Evolutionary conservation across 2,888 invertebrate species (phyloP).

Genomic region (Pherbina coryleti): DNA sequence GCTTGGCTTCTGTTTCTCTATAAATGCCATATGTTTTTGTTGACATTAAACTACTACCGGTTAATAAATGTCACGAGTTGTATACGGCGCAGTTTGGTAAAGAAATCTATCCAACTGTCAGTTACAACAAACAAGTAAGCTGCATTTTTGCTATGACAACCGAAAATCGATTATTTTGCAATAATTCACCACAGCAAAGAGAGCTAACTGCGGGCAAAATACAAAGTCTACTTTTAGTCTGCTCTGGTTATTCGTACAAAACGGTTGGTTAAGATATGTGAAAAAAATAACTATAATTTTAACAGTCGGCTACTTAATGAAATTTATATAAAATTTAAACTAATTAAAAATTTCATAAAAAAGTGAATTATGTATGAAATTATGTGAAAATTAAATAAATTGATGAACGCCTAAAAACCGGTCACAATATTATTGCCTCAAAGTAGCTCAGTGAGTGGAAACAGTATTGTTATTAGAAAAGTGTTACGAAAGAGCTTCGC

Average conservation of each 20-base stretch:
- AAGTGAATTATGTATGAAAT: neutral
- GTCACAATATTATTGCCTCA: neutral
- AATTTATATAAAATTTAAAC: neutral
- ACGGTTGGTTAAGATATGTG: neutral
- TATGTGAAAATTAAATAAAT: neutral
- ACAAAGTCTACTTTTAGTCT: slow-evolving; percentile 31
- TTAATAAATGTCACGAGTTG: neutral
- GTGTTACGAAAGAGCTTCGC: neutral
- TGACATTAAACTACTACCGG: slow-evolving; percentile 23
- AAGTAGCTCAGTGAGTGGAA: neutral
- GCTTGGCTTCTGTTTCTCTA: neutral
- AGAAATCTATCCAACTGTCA: neutral
- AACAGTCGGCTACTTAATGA: neutral
- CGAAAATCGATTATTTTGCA: slow-evolving; percentile 9
- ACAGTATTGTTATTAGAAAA: neutral
- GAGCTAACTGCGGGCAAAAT: neutral
- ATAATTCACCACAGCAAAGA: slow-evolving; percentile 10
- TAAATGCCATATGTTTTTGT: slow-evolving; percentile 7
- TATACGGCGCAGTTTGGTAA: neutral
- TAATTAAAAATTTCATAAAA: neutral
- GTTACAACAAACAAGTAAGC: neutral
- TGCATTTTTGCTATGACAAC: slow-evolving; percentile 1
- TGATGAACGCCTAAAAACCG: neutral
- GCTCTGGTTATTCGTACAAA: neutral
- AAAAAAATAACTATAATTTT: neutral